Conservation (phyloP, 2,888 invertebrate genomes). For the Tipula vernalis region DNA sequence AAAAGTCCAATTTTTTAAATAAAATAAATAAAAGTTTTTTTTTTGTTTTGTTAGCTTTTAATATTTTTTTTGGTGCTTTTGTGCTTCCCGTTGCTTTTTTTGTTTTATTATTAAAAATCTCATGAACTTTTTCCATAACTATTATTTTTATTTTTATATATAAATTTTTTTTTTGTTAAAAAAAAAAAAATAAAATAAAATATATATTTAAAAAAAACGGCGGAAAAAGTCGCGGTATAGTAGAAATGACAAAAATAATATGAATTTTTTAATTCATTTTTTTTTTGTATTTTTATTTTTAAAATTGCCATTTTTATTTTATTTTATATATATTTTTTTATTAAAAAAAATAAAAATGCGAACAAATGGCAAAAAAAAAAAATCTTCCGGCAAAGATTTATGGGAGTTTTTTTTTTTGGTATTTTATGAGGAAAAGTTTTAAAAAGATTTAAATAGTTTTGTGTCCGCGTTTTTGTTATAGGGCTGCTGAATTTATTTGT, state of each 20-base stretch:
- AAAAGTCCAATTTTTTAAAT: slow-evolving; percentile 4
- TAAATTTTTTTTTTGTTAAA: not conserved
- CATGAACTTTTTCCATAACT: not conserved
- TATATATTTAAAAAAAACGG: not conserved
- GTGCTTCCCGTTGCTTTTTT: not conserved
- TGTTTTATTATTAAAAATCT: not conserved
- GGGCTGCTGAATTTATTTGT: not conserved
- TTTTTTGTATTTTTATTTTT: not conserved
- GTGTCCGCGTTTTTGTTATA: not conserved
- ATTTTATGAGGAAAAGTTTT: not conserved
- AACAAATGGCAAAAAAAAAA: not conserved
- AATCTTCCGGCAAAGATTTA: not conserved
- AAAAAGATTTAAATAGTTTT: slow-evolving; percentile 4
- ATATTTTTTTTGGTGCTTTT: not conserved
- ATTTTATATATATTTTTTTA: not conserved
- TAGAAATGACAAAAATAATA: slow-evolving; percentile 4
- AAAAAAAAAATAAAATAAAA: not conserved
- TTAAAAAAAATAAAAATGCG: not conserved
- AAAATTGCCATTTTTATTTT: not conserved
- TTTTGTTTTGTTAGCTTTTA: not conserved
- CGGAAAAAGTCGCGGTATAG: not conserved
- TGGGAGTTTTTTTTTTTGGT: not conserved
- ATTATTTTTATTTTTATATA: not conserved
- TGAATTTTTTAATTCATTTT: slow-evolving; percentile 1
- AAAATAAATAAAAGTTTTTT: not conserved